A percentile compares a stretch with the other conserved stretches of the same genome.
Conservation (phyloP, 1,140 invertebrate species). For the Brachionus koreanus region DNA sequence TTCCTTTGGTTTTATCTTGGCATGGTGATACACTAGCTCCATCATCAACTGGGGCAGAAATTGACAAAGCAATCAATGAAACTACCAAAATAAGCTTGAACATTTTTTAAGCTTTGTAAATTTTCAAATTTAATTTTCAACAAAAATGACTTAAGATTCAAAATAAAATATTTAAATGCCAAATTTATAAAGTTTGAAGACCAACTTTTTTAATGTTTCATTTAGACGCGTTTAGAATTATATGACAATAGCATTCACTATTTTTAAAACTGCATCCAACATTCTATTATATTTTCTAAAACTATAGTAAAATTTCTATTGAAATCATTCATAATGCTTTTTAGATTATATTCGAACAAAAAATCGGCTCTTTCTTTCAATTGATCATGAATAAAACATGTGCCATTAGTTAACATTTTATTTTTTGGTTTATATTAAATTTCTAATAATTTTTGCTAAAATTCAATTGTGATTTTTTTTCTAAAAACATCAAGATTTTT, state of each 20-base stretch:
- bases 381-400: background rate
- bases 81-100: background rate
- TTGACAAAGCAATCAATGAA: background rate
- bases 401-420: background rate
- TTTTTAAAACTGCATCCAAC: background rate
- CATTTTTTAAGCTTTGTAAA: conserved; percentile 1
- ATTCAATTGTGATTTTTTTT: background rate
- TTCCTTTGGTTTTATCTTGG: background rate
- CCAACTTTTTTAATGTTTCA: background rate
- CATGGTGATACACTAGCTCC: background rate
- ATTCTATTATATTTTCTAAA: background rate
- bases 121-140: background rate
- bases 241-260: background rate
- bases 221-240: background rate
- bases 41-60: background rate
- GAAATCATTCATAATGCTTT: background rate
- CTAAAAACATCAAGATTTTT: background rate
- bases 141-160: background rate
- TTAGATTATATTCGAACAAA: background rate
- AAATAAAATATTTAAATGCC: background rate
- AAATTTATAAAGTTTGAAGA: conserved; percentile 11
- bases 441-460: background rate
- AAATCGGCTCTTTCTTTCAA: background rate
- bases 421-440: background rate
- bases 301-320: background rate